Percentiles rank a stretch among this genome's conserved stretches.
phyloP scores from a whole-genome alignment of 2,797 vertebrate species.

The Scarus forsteni region DNA sequence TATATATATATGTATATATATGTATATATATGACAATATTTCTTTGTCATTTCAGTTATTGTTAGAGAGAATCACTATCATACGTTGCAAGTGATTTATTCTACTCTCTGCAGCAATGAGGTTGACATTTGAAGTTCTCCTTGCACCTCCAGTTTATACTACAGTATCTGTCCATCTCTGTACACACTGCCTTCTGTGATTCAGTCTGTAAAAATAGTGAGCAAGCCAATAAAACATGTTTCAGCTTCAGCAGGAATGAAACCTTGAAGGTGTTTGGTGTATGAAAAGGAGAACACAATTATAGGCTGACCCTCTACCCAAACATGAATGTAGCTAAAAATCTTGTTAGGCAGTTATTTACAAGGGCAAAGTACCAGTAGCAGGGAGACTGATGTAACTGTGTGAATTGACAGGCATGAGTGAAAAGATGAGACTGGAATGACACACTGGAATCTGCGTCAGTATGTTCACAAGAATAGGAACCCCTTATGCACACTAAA shows the following conservation, averaged over 20 bases:
- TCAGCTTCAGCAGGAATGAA: constrained; percentile 15
- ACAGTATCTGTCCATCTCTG: constrained; percentile 36
- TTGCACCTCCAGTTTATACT: constrained; percentile 37
- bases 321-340: constrained; percentile 25
- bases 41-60: constrained; percentile 49
- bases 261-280: constrained; percentile 10
- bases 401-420: background rate
- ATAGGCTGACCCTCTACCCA: constrained; percentile 40
- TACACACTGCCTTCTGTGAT: constrained; percentile 25
- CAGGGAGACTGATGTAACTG: background rate
- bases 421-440: constrained; percentile 32
- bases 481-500: background rate
- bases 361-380: background rate
- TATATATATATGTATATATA: too few relatives aligned
- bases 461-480: constrained; percentile 16
- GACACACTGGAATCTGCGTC: constrained; percentile 19
- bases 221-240: background rate
- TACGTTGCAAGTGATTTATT: constrained; percentile 40
- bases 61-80: constrained; percentile 56
- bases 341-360: constrained; percentile 11
- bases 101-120: constrained; percentile 56
- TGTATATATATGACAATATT: too few relatives aligned
- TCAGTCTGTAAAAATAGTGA: constrained; percentile 5
- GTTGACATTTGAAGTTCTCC: constrained; percentile 34
- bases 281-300: constrained; percentile 21